Evolutionary conservation across 2,888 invertebrate species (phyloP), one percentile per base, ranked within the genome.

Genomic region (Amblyjoppa fuscipennis): DNA sequence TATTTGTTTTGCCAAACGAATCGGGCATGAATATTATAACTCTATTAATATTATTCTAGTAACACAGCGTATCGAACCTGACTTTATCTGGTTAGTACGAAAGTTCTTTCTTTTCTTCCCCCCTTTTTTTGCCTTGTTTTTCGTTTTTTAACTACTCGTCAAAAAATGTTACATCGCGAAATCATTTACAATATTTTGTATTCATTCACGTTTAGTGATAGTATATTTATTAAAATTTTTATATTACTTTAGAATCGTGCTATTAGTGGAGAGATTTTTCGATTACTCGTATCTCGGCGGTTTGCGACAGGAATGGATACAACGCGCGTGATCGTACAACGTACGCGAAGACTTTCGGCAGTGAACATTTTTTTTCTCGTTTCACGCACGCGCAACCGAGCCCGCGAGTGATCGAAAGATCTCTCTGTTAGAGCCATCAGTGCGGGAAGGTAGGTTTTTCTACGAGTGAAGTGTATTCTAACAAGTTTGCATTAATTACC

Each of bases 241-340:
- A 88, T 84, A 87, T 86, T 90, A 91, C 91, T 92, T 92, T 92
- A 93, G 92, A 92, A 92, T 92, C 91, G 92, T 93, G 93, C 92
- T 91, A 90, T 91, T 92, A 92, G 92, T 6, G 5, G 61, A 34
- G 61, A 61, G 61, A 13, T 13, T 34, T 34, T 34, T 34, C 6
- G 31, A 61, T 34, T 16, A 61, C 61, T 61, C 61, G 28, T 6
- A 9, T 31, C 6, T 31, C 28, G 31, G 61, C 3, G 45, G 45
- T 45, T 45, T 3, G 45, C 45, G 45, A 11, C 11, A 13, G 45
- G 13, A 13, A 9, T 9, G 13, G 13, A 13, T 45, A 13, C 13
- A 13, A 45, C 13, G 3, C 45, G 45, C 45, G 38, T 38, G 13
- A 3, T 45, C 13, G 45, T 45, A 13, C 45, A 45, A 45, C 45